These are phyloP conservation scores for Dinocampus coccinellae DNA, from an alignment of 2,888 invertebrate species.

Conservation along the genomic window DNA sequence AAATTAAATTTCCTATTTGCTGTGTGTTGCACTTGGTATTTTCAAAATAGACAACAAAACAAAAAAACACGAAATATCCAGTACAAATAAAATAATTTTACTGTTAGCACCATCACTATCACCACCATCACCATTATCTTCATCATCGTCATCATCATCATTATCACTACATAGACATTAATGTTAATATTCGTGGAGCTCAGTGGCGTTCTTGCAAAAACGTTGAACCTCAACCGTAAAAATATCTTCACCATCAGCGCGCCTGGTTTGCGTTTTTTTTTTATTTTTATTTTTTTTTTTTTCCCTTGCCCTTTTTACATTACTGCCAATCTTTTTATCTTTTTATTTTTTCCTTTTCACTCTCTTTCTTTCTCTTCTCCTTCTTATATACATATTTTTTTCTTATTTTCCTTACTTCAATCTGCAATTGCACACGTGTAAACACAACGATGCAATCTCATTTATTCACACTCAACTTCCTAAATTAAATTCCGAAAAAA, in stretches of 20 bases:
- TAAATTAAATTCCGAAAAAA: not conserved
- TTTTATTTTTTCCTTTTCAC: not conserved
- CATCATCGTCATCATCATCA: constrained; percentile 8
- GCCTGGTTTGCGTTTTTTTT: constrained; percentile 45
- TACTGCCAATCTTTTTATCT: not conserved
- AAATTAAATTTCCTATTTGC: constrained; percentile 1
- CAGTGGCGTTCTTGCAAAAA: constrained; percentile 54
- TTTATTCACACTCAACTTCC: too few species aligned
- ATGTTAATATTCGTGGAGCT: not conserved
- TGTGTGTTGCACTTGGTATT: not conserved
- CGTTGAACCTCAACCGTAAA: constrained; percentile 60
- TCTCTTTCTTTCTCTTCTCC: not conserved
- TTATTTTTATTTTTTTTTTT: constrained; percentile 50
- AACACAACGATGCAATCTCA: too few species aligned
- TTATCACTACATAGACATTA: not conserved
- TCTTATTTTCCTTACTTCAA: too few species aligned
- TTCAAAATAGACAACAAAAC: not conserved
- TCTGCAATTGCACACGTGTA: too few species aligned
- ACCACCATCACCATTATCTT: not conserved
- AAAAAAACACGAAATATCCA: not conserved
- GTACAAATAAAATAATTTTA: not conserved
- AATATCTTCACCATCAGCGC: constrained; percentile 54
- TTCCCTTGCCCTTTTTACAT: constrained; percentile 1
- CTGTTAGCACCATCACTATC: not conserved
- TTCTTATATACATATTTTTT: too few species aligned